Base-by-base conservation (phyloP, 35 echinoderm and acorn worm genomes). In the Hemicentrotus pulcherrimus region DNA sequence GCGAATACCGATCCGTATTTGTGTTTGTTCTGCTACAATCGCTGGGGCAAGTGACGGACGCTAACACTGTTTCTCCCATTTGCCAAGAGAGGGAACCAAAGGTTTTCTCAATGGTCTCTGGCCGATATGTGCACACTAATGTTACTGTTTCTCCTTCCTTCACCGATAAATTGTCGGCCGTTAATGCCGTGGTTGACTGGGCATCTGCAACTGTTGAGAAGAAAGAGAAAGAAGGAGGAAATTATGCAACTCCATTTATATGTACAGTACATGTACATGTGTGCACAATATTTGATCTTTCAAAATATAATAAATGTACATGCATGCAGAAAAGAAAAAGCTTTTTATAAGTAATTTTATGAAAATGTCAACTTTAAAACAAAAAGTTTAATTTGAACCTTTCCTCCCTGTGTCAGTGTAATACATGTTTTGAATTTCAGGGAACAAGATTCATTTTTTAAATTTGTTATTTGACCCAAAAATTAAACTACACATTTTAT, bases 51-150 rank as follows among this genome's bases (percentile, higher is more conserved):
- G 0, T 58, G 45, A 52, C 15, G 0, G 91, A 50, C 5, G 48
- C 91, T 24, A 93, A 58, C 48, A 93, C 48, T 32, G 14, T 93
- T 2, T 28, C 12, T 4, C n/a, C 91, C 91, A 93, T 93, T 47
- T 93, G 91, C 91, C 91, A 93, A 9, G 48, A n/a, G 47, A 93
- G 91, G n/a, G 32, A 14, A n/a, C 47, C 91, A 93, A 93, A 93
- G 14, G 58, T 0, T 46, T n/a, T 10, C 4, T 48, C 10, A 2
- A 9, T 24, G 6, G 91, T 48, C n/a, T 31, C 16, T 11, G 91
- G 91, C 14, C 14, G 9, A 31, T 93, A 93, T 13, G n/a, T 93
- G 48, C 91, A 93, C 13, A 47, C 48, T 58, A 93, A 31, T 15
- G 91, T 93, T n/a, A 93, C 91, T 7, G 46, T 93, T 22, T 93